phyloP scores from a whole-genome alignment of 30 jellyfish, hydroid and myxozoan species.

The Phacellophora camtschatica region DNA sequence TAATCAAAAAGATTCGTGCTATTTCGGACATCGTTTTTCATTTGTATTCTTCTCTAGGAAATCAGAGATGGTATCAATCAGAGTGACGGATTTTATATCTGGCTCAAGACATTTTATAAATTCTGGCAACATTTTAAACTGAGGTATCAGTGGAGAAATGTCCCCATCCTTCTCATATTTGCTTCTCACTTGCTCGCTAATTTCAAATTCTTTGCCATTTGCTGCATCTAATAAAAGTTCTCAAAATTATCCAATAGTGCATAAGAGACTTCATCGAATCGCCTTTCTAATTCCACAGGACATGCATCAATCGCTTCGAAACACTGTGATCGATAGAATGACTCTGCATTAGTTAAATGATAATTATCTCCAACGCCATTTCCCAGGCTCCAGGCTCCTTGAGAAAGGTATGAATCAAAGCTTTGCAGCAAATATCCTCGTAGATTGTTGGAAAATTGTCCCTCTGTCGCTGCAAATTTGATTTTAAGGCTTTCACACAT shows the following conservation, averaged over 20 bases:
- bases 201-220: slow-evolving; percentile 1
- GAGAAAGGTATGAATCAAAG: slow-evolving; percentile 6
- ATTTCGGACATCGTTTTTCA: no score
- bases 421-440: background rate
- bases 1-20: no score
- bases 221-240: slow-evolving; percentile 19
- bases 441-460: slow-evolving; percentile 9
- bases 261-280: slow-evolving; percentile 21
- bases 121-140: no score
- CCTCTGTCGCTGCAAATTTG: slow-evolving; percentile 16
- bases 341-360: slow-evolving; percentile 1
- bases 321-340: background rate
- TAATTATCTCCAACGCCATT: background rate
- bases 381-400: slow-evolving; percentile 9
- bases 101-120: no score
- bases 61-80: no score
- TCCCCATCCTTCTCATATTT: no score
- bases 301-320: slow-evolving; percentile 33
- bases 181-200: background rate
- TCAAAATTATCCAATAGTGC: slow-evolving; percentile 23
- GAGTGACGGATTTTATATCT: no score
- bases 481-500: slow-evolving; percentile 13
- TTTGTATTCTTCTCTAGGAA: no score
- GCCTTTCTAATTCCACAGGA: background rate
- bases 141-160: no score